Evolutionary conservation across 2,888 invertebrate genomes (phyloP), one percentile per base, ranked within the genome.

Genomic region (Thecophora atra): DNA sequence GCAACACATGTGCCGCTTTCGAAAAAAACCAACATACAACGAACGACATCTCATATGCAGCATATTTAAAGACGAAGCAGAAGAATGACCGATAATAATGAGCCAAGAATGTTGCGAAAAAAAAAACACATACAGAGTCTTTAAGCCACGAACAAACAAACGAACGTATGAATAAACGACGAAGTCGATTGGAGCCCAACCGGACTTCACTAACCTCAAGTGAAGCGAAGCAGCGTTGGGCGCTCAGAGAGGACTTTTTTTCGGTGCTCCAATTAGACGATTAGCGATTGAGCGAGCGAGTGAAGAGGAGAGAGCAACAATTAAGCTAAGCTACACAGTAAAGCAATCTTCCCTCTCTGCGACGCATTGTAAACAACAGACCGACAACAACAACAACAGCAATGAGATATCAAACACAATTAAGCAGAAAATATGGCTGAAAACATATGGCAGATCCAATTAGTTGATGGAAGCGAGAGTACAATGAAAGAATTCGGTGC

Each of bases 381-480:
- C 17, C n/a, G 47, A n/a, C 68, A 58, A 42, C 67, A 66, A 24
- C 56, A 60, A 69, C 47, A 68, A 58, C 58, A n/a, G n/a, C n/a
- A n/a, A n/a, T n/a, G n/a, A 28, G 60, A 70, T 73, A 67, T 67
- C 67, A 54, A 63, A 69, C 42, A 66, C 71, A 69, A 69, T 69
- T 69, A 69, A 69, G 47, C 44, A 67, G 66, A 68, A 76, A 72
- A 75, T 73, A 76, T 72, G 75, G 75, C 28, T 21, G n/a, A 24
- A 37, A 69, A 69, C 56, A 69, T 56, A 28, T 47, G n/a, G 42
- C 67, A 58, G 56, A 69, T 42, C 44, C 68, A 69, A 69, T 69
- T 69, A 69, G 68, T 58, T 54, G 54, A 11, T 58, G 58, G 26
- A 24, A 17, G 15, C 15, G 11, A n/a, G 30, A 37, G 37, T 47